Evolutionary conservation across 2,888 invertebrate genomes (phyloP), one percentile per base, ranked within the genome.

Genomic region (Exephanes ischioxanthus): DNA sequence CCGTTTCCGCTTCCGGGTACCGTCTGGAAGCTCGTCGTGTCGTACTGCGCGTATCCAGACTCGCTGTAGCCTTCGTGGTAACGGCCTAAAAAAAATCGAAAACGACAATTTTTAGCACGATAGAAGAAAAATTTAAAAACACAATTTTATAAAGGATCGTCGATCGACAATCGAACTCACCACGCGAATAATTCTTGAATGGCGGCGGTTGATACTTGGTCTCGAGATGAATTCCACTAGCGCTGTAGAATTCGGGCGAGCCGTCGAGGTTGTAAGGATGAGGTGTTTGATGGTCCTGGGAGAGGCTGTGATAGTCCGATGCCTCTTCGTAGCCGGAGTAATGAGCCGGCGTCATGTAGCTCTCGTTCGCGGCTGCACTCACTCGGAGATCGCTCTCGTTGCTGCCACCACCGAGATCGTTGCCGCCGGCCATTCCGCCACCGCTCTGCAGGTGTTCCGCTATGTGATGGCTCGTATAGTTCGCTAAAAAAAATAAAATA

Each of bases 191-290:
- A 91, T 95, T 96, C 94, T 97, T 97, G 92, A 96, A 96, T 86
- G 95, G 95, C 90, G 95, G 95, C 75, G 96, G 96, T 92, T 97
- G 96, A 94, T 97, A 97, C 94, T 97, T 97, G 91, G 96, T 96
- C 92, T 97, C 96, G 92, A 96, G 93, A 81, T 93, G 94, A 80
- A 95, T 93, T 88, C 94, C 94, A 88, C 94, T 94, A 90, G 96
- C 95, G 89, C 96, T 95, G 94, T 97, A 97, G 94, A 97, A 97
- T 94, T 97, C 96, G 4, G 96, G 95, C 68, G 96, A 97, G 94
- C 94, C 96, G 94, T 96, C 97, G 94, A 95, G 95, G 80, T 91
- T 93, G 94, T 96, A 96, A 72, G 95, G 95, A 88, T 96, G 95
- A n/a, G 93, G 89, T 26, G 93, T 90, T 79, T 93, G 94, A 86